Evolutionary conservation across 1,140 invertebrate species (phyloP), one percentile per base, ranked within the genome.

Genomic region (Aphidius gifuensis): DNA sequence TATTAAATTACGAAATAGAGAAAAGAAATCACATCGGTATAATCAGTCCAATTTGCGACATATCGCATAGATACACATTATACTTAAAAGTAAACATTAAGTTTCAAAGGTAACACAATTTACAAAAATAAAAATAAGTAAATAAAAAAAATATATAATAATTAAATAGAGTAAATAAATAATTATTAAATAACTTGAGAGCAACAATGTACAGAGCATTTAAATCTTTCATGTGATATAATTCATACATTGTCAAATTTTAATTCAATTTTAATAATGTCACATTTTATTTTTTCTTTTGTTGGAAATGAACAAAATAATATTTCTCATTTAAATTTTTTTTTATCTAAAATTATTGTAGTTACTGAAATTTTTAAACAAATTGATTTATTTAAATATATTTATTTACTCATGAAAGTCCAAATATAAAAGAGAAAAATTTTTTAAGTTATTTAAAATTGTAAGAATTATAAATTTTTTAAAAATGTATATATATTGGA

Each of bases 161-260:
- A 75, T 16, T 16, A 71, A 67, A 65, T 64, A 66, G 66, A 73
- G 68, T 73, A 68, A 56, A 45, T 68, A 62, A 32, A 68, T 64
- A 64, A 65, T 70, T 71, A 56, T 40, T 68, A 62, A 32, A 68
- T 64, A 64, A 65, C 71, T 71, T 71, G 70, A 74, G 69, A 74
- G 73, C 72, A 76, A 40, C 40, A 59, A 67, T 81, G 79, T 81
- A 81, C 77, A 81, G 78, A 78, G 74, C 77, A 79, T 80, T 81
- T 75, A 71, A 78, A 81, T 81, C 76, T 80, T 80, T 80, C 76
- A 80, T 81, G 77, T 80, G 79, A 81, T 81, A 81, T 81, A 81
- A 80, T 32, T 80, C 78, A 75, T 79, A 72, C 73, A 78, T 73
- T 75, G 71, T 69, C 77, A 75, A 74, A 73, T 55, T 53, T 51